Base-by-base conservation (phyloP, 2,888 invertebrate species). In the Isoperla grammatica region DNA sequence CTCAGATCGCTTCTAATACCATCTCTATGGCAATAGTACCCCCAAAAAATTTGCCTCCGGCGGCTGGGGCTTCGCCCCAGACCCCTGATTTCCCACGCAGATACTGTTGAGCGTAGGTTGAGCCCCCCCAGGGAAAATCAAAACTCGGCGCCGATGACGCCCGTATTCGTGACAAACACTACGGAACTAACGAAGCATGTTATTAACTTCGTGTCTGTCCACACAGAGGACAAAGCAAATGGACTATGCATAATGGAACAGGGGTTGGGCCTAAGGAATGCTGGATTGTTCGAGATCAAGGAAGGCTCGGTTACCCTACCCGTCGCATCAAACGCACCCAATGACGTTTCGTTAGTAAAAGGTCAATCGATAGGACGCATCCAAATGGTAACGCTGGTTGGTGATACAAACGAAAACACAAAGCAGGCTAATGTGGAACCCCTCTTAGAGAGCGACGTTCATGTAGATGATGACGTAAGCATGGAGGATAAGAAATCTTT, bases 191-290 rank as follows among this genome's bases (percentile, higher is more conserved):
- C 22, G 29, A 49, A 23, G 49, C 4, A 49, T 29, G 29, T 29
- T 2, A 23, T n/a, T 23, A 49, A 49, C 29, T 49, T 49, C 29
- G 29, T 49, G 15, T 15, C 22, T n/a, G 49, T 49, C 11, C 22
- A 35, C 13, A 49, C 23, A 15, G 49, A 8, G 9, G 29, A 15
- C 13, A 35, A 29, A 13, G 29, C 15, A 49, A 35, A 35, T 29
- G 49, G 49, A 49, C 15, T 49, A 15, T 49, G n/a, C n/a, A 49
- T 29, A n/a, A 15, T 29, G 49, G 13, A 45, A 20, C 46, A 20
- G 22, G n/a, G 22, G n/a, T 22, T 17, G 22, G n/a, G n/a, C n/a
- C n/a, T n/a, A n/a, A 46, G 19, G 20, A 29, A 29, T 13, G n/a
- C 15, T 29, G 35, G 49, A 13, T 29, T 49, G 23, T 20, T 49